Base-by-base conservation (phyloP, 1,140 invertebrate species). In the Hyles vespertilio region DNA sequence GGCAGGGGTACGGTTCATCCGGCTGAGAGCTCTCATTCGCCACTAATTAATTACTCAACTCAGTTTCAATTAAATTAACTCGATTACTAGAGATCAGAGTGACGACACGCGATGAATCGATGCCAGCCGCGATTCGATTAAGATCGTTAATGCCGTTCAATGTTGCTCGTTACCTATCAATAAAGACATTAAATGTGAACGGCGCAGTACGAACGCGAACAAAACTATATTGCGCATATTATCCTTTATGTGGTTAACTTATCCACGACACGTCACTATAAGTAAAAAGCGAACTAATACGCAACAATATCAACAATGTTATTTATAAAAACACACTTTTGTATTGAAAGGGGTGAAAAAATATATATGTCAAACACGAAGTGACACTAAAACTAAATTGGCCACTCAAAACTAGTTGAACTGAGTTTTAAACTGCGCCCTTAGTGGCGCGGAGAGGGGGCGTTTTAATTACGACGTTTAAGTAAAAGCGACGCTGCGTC, bases 391-490 rank as follows among this genome's bases (percentile, higher is more conserved):
- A 84, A 84, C 71, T 82, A 82, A 84, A 88, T 86, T 84, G 81
- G 75, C 81, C 81, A 77, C 81, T 80, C 72, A 67, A 77, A 87
- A 82, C 77, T 86, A 84, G 82, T 85, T 80, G 82, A 74, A 77
- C 69, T 65, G 80, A 82, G 81, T 88, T 85, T 85, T 77, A 84
- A 84, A 83, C 77, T 79, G 74, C 77, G 79, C 74, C 84, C 73
- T 82, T 75, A 74, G 77, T 68, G 72, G 72, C 33, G 36, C 36
- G 36, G 40, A 68, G 72, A 70, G 74, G 81, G 81, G 73, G 74
- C 75, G 77, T 84, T 87, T 88, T 88, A 88, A 88, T 88, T 87
- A 88, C 81, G 76, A 70, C 82, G 80, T 88, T 88, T 88, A 88
- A 88, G 85, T 87, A 84, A 85, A 85, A 85, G 85, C 85, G 82